Conservation (phyloP, 2,797 vertebrate genomes). For the Epinephelus coioides region DNA sequence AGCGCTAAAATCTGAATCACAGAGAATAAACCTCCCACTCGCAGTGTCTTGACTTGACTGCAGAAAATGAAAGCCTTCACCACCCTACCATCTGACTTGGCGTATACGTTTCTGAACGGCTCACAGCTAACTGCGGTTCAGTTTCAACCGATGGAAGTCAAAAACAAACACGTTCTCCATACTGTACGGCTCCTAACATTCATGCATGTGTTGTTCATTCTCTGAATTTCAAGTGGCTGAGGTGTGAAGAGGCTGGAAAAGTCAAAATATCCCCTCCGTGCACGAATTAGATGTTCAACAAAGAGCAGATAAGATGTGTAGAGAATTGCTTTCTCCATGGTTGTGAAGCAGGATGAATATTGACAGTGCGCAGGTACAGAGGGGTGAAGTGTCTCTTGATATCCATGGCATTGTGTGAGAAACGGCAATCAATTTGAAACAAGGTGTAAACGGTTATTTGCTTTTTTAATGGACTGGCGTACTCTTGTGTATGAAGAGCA, state of each 20-base stretch:
- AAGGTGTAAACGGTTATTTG: not conserved
- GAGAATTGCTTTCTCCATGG: constrained; percentile 53
- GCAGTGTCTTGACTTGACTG: constrained; percentile 22
- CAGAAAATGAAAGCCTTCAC: constrained; percentile 29
- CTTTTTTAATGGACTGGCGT: constrained; percentile 1
- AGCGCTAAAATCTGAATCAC: constrained; percentile 43
- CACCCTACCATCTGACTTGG: constrained; percentile 10
- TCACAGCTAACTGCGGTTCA: constrained; percentile 5
- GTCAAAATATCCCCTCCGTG: not conserved
- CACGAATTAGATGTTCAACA: constrained; percentile 40
- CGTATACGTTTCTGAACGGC: not conserved
- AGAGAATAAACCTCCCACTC: constrained; percentile 37
- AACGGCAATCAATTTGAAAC: constrained; percentile 41
- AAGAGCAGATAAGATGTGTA: constrained; percentile 26
- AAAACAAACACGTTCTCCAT: constrained; percentile 15
- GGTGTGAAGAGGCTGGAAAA: constrained; percentile 29
- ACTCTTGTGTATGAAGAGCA: not conserved
- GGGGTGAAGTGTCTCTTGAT: constrained; percentile 20
- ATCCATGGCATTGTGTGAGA: constrained; percentile 23
- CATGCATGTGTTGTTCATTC: constrained; percentile 9
- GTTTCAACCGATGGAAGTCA: not conserved
- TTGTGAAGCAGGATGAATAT: constrained; percentile 56
- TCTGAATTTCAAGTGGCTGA: constrained; percentile 14
- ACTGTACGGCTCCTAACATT: not conserved
- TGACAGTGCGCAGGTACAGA: constrained; percentile 47